Evolutionary conservation across 92 coral and sea anemone species (phyloP).

Genomic region (Scolanthus callimorphus): DNA sequence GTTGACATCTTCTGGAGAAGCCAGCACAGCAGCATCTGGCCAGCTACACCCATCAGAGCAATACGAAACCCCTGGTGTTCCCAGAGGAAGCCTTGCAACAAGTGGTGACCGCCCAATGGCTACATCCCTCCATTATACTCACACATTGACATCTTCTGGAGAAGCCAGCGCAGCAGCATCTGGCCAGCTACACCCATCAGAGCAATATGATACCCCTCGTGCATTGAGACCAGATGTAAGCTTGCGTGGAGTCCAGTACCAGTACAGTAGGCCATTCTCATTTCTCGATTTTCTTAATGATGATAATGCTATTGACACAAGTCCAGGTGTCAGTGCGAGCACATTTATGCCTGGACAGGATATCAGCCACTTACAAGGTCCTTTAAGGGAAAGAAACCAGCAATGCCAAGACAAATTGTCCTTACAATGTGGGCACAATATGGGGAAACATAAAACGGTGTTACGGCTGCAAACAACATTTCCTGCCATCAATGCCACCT

Average conservation of each 20-base stretch:
- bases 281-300: constrained; percentile 9
- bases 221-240: background rate
- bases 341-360: too few relatives aligned
- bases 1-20: background rate
- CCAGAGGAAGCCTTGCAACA: too few relatives aligned
- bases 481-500: too few relatives aligned
- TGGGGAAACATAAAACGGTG: constrained; percentile 57
- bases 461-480: constrained; percentile 38
- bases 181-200: background rate
- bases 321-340: too few relatives aligned
- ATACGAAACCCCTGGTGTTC: background rate
- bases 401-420: constrained; percentile 26
- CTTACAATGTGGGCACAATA: constrained; percentile 41
- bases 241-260: background rate
- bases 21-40: constrained; percentile 1
- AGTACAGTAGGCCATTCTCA: constrained; percentile 9
- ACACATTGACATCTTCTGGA: background rate
- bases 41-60: background rate
- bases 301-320: background rate
- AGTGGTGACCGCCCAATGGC: too few relatives aligned
- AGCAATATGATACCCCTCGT: background rate
- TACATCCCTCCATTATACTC: too few relatives aligned
- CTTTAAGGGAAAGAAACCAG: constrained; percentile 20
- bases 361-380: too few relatives aligned
- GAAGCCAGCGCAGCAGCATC: background rate